Conservation (phyloP, 1,140 invertebrate genomes). For the Colletes gigas region DNA sequence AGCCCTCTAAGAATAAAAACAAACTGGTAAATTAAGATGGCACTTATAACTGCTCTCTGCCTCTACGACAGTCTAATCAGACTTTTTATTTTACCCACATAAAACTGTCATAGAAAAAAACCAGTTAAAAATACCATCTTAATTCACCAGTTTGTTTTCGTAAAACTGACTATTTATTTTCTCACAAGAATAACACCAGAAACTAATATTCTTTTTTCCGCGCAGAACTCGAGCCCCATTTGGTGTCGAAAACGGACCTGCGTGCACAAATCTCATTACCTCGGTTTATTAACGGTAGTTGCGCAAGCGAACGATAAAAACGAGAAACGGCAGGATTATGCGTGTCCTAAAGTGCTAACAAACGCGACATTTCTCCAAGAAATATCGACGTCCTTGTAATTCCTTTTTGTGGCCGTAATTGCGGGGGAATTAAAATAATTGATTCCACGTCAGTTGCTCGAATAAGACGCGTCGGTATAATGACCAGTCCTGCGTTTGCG, state of each 20-base stretch:
- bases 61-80: too few species aligned
- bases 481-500: conserved; percentile 43
- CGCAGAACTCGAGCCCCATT: too few species aligned
- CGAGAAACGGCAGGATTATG: neutral
- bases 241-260: neutral
- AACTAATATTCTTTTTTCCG: too few species aligned
- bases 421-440: conserved; percentile 39
- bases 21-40: too few species aligned
- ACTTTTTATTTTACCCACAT: too few species aligned
- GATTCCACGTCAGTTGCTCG: conserved; percentile 36
- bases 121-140: too few species aligned
- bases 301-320: conserved; percentile 1
- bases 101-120: too few species aligned
- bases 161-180: too few species aligned
- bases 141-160: too few species aligned
- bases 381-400: neutral
- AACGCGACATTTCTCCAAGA: conserved; percentile 1
- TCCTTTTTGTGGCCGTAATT: conserved; percentile 22
- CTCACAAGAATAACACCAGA: too few species aligned
- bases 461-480: conserved; percentile 50
- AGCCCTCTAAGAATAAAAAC: too few species aligned
- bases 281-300: neutral
- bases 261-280: neutral
- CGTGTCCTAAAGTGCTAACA: conserved; percentile 24
- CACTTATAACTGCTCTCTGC: too few species aligned